Conservation (phyloP, 2,797 vertebrate genomes). For the Gadopsis bispinosus region DNA sequence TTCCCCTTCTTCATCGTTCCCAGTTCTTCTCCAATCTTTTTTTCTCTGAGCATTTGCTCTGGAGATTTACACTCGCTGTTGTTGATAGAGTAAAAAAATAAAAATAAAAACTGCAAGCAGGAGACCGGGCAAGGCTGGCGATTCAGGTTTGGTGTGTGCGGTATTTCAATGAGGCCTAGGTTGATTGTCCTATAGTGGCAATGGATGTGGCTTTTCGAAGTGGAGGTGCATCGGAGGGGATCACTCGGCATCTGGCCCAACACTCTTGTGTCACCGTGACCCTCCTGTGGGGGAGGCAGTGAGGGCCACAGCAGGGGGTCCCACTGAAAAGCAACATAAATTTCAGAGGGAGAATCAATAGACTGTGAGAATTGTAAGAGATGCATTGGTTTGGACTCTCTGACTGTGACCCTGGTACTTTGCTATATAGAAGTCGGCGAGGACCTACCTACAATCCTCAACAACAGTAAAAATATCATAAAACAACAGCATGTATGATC, state of each 20-base stretch:
- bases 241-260: conserved; percentile 86
- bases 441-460: conserved; percentile 32
- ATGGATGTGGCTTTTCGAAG: conserved; percentile 80
- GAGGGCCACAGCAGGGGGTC: conserved; percentile 83
- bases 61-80: conserved; percentile 80
- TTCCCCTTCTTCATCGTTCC: conserved; percentile 59
- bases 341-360: conserved; percentile 88
- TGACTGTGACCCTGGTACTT: conserved; percentile 72
- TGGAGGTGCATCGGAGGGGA: conserved; percentile 85
- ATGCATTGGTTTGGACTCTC: conserved; percentile 79
- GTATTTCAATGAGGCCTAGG: conserved; percentile 71
- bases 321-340: conserved; percentile 86
- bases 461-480: conserved; percentile 50
- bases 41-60: conserved; percentile 63
- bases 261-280: conserved; percentile 87
- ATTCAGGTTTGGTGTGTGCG: conserved; percentile 76
- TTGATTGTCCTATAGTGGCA: conserved; percentile 72
- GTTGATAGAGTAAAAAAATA: conserved; percentile 63
- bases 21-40: conserved; percentile 61
- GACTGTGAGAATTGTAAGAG: conserved; percentile 82
- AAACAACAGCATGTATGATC: conserved; percentile 45
- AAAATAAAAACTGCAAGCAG: conserved; percentile 46
- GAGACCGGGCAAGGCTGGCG: conserved; percentile 59
- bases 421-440: conserved; percentile 53
- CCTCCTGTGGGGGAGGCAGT: conserved; percentile 82